phyloP scores from a whole-genome alignment of 92 coral and sea anemone genomes.

The Porites divaricata region DNA sequence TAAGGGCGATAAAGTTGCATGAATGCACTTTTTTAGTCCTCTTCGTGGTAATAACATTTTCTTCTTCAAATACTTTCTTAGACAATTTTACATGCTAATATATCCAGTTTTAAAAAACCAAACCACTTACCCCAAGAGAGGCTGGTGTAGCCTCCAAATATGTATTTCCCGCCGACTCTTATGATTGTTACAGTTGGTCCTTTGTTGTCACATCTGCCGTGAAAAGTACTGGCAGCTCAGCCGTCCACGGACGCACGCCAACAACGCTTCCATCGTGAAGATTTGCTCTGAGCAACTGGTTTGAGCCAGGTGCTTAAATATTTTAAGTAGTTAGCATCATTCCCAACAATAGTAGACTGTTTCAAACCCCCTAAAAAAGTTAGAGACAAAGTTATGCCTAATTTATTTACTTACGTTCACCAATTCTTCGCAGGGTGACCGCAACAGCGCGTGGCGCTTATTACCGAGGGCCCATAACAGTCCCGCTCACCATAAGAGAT shows the following conservation, averaged over 20 bases:
- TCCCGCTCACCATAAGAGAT: no score
- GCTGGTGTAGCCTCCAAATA: conserved; percentile 9
- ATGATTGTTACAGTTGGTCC: conserved; percentile 6
- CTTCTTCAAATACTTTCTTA: no score
- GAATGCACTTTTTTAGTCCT: no score
- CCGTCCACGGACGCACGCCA: neutral
- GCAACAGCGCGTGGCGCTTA: no score
- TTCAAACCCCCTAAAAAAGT: neutral
- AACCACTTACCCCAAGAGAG: neutral
- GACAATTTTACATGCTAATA: no score
- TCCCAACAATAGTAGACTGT: neutral
- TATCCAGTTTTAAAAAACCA: no score
- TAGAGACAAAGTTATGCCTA: no score
- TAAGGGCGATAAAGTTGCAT: no score
- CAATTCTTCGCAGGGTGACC: no score
- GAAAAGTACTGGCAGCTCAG: neutral
- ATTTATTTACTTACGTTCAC: no score
- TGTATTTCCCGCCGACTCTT: neutral
- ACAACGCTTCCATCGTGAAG: neutral
- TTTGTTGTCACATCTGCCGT: neutral
- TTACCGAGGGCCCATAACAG: no score
- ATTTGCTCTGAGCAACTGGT: neutral
- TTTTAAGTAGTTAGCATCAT: neutral
- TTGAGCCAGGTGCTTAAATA: neutral
- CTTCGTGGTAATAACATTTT: no score